These are phyloP conservation scores for Anabacerthia variegaticeps DNA, from an alignment of 2,797 vertebrate genomes.

Conservation along the genomic window DNA sequence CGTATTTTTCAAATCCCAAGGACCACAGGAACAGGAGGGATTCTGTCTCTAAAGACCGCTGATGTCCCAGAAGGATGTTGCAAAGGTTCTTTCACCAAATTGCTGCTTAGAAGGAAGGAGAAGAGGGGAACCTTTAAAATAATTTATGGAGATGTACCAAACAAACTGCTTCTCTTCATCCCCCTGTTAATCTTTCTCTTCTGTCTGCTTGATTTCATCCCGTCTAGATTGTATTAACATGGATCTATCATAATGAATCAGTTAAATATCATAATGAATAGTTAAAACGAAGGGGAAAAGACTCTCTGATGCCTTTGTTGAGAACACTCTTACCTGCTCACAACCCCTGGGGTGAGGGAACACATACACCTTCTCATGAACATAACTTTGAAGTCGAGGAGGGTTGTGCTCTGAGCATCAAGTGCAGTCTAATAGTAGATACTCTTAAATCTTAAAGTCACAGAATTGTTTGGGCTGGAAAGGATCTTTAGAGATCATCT, in stretches of 20 bases:
- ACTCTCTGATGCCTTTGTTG: rapidly evolving
- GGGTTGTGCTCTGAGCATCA: neutral
- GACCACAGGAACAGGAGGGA: neutral
- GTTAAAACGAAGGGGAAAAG: neutral
- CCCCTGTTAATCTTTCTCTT: neutral
- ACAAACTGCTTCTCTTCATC: neutral
- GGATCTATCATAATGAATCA: neutral
- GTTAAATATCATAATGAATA: too few relatives aligned
- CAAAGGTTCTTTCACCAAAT: neutral
- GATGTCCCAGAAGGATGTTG: neutral
- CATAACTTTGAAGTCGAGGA: neutral
- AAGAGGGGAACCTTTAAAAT: neutral
- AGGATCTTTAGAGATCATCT: neutral
- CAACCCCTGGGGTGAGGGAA: neutral
- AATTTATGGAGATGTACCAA: neutral
- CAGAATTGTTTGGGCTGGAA: neutral
- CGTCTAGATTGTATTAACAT: neutral
- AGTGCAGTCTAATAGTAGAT: rapidly evolving
- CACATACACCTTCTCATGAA: neutral
- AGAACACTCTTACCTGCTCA: neutral
- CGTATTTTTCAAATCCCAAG: neutral
- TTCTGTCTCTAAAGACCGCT: neutral
- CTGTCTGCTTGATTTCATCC: neutral
- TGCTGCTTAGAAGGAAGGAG: neutral
- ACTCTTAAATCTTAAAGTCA: neutral